These are phyloP conservation scores for Rhamnusium bicolor DNA, from an alignment of 2,888 invertebrate genomes.

Conservation along the genomic window DNA sequence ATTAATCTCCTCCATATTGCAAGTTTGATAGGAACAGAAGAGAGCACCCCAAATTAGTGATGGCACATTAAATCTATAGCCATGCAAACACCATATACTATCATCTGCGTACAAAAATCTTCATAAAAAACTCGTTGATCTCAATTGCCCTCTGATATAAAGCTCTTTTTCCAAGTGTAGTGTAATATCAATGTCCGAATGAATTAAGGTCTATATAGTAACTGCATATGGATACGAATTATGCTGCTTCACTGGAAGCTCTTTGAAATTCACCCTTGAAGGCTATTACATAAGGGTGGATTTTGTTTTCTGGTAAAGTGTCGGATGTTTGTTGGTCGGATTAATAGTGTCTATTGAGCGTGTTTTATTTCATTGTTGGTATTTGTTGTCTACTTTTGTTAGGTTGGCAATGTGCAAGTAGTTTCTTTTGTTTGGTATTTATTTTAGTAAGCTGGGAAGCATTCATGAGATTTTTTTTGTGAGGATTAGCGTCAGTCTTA, in stretches of 20 bases:
- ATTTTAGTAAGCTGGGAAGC: conserved; percentile 70
- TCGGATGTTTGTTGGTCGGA: conserved; percentile 69
- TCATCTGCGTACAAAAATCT: conserved; percentile 60
- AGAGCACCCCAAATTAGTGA: conserved; percentile 70
- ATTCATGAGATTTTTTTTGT: conserved; percentile 69
- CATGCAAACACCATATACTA: conserved; percentile 68
- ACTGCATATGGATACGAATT: conserved; percentile 67
- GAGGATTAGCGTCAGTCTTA: conserved; percentile 66
- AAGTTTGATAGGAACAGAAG: conserved; percentile 60
- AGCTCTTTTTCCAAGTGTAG: conserved; percentile 54
- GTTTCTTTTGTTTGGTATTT: conserved; percentile 69
- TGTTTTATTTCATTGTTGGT: conserved; percentile 72
- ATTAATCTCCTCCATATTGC: conserved; percentile 67
- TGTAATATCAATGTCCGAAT: conserved; percentile 68
- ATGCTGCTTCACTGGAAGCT: conserved; percentile 63
- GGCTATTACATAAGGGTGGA: conserved; percentile 39
- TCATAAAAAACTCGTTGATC: conserved; percentile 32
- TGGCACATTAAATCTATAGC: conserved; percentile 71
- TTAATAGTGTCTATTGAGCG: conserved; percentile 72
- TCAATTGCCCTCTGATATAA: conserved; percentile 44
- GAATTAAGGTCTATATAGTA: conserved; percentile 68
- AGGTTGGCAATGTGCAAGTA: conserved; percentile 71
- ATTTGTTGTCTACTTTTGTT: conserved; percentile 71
- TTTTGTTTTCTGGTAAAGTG: conserved; percentile 60
- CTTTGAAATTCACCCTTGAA: conserved; percentile 45